Base-by-base conservation (phyloP, 2,797 vertebrate genomes). In the Rhincodon typus region DNA sequence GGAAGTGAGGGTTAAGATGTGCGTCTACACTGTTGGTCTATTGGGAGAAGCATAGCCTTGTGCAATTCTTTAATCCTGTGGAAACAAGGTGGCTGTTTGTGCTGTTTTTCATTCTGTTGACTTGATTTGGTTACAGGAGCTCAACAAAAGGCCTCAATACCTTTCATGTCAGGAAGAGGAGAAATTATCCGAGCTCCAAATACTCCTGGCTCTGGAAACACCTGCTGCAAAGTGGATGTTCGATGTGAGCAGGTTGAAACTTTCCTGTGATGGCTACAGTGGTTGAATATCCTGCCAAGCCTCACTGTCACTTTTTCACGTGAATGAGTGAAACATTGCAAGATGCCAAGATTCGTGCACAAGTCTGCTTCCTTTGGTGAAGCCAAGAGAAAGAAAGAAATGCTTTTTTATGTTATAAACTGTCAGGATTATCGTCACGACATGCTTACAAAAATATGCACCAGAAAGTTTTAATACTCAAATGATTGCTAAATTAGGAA, bases 401-500 rank as follows among this genome's bases (percentile, higher is more conserved):
- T 67, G 3, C 19, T 42, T 67, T 67, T 69, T 69, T 19, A 21
- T 93, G 90, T 25, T 67, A 46, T 84, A 25, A 69, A 69, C 66
- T 5, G 7, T 67, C 38, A 4, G n/a, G 67, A 8, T 62, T 62
- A 62, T 19, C 62, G 23, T n/a, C n/a, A 42, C 1, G 25, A 93
- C 42, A n/a, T 42, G 3, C 66, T 69, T 69, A 69, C 12, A 4
- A 93, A 42, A 21, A 42, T 93, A 42, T 1, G 66, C n/a, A 93
- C 66, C 34, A n/a, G 38, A 46, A 84, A 46, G 82, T 84, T 84
- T 84, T 46, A 84, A 21, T 69, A 66, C 67, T 93, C 38, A 93
- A 93, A 38, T 67, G 67, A 93, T 38, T 62, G 87, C 87, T 66
- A 90, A n/a, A 69, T 42, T 69, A 93, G 90, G 90, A 42, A 93